These are phyloP conservation scores for Oryzias javanicus DNA, from an alignment of 2,113 vertebrate genomes.

Conservation along the genomic window DNA sequence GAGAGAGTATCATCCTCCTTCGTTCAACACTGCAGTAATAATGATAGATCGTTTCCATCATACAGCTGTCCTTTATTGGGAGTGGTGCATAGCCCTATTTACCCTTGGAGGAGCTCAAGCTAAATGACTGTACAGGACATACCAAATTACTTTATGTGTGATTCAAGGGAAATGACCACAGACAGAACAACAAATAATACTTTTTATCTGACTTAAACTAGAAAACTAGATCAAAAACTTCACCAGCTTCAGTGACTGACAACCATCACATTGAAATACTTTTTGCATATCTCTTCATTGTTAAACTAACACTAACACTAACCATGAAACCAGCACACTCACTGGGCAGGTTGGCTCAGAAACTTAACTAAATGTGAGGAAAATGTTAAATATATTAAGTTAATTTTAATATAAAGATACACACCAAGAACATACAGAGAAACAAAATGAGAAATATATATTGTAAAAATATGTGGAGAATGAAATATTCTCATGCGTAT, in stretches of 20 bases:
- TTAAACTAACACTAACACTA: too few species aligned
- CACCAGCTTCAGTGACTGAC: background rate
- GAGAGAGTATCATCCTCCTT: constrained; percentile 40
- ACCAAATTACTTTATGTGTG: constrained; percentile 6
- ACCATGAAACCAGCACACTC: too few species aligned
- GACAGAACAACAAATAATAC: too few species aligned
- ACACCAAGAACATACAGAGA: too few species aligned
- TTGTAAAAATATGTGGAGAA: too few species aligned
- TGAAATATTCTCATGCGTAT: background rate
- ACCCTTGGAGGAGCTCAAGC: constrained; percentile 54
- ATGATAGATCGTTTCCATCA: constrained; percentile 18
- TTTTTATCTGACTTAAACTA: too few species aligned
- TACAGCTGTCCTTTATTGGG: constrained; percentile 62
- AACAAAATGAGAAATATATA: too few species aligned
- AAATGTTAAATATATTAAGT: background rate
- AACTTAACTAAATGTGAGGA: background rate
- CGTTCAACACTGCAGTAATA: constrained; percentile 42
- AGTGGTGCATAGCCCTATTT: constrained; percentile 60
- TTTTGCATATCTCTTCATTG: too few species aligned
- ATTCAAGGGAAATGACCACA: background rate
- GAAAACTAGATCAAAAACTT: background rate
- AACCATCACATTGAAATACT: too few species aligned
- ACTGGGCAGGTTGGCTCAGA: too few species aligned
- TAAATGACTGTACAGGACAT: background rate
- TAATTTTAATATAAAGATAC: too few species aligned